Percentiles rank a stretch among this genome's conserved stretches.
Evolutionary conservation across 2,888 invertebrate genomes (phyloP).

Genomic region (Hedya salicella): DNA sequence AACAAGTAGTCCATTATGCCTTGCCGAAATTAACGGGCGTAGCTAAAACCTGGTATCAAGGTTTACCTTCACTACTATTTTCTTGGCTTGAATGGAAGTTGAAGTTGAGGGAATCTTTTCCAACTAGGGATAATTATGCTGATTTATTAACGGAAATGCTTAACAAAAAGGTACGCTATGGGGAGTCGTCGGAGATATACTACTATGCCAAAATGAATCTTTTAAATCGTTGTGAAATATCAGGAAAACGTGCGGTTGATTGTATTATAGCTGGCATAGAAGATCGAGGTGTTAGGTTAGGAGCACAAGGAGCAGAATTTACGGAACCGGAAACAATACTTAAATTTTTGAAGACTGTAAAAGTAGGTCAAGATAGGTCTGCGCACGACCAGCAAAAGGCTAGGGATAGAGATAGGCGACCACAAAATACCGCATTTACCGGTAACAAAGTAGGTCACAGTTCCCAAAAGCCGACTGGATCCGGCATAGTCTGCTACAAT

Average conservation of each 20-base stretch:
- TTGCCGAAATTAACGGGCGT: too few species aligned
- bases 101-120: slow-evolving; percentile 24
- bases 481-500: slow-evolving; percentile 27
- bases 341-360: too few species aligned
- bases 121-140: slow-evolving; percentile 22
- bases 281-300: neutral
- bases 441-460: too few species aligned
- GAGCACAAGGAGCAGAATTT: neutral
- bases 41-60: too few species aligned
- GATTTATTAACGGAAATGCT: slow-evolving; percentile 26
- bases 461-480: neutral
- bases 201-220: slow-evolving; percentile 23
- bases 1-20: too few species aligned
- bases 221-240: too few species aligned
- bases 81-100: too few species aligned
- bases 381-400: too few species aligned
- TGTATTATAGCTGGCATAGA: neutral
- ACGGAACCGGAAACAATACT: neutral
- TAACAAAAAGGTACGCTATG: neutral
- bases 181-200: slow-evolving; percentile 16
- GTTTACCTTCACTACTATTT: too few species aligned
- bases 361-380: too few species aligned
- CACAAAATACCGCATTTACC: neutral
- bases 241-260: too few species aligned
- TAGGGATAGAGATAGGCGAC: too few species aligned